These are phyloP conservation scores for Erynnis tages DNA, from an alignment of 2,888 invertebrate species.

Conservation along the genomic window DNA sequence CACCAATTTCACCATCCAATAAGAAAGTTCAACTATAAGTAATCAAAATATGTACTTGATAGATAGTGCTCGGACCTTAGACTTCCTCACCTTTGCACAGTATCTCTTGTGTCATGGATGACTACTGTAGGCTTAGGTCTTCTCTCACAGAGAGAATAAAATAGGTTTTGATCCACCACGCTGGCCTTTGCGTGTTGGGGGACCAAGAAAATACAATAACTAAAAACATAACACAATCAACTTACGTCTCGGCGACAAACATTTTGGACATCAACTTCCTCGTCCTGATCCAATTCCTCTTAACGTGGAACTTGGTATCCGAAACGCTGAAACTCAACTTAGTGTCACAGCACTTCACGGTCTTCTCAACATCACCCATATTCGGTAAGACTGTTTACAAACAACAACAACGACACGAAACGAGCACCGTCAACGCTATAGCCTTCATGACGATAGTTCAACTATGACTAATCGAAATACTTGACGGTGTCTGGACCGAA, in stretches of 20 bases:
- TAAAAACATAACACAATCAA: not conserved
- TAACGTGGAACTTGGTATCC: constrained; percentile 50
- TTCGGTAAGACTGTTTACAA: constrained; percentile 2
- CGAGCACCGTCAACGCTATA: not conserved
- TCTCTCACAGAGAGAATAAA: no score
- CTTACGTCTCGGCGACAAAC: constrained; percentile 59
- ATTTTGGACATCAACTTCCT: constrained; percentile 53
- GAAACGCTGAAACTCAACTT: constrained; percentile 43
- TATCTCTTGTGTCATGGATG: no score
- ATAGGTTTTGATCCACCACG: no score
- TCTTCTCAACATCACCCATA: constrained; percentile 39
- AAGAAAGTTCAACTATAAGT: no score
- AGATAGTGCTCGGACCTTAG: no score
- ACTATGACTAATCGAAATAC: constrained; percentile 37
- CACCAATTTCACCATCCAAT: no score
- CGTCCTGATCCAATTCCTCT: constrained; percentile 56
- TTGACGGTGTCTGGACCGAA: constrained; percentile 35
- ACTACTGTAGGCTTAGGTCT: no score
- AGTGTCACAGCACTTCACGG: constrained; percentile 52
- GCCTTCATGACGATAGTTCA: constrained; percentile 35
- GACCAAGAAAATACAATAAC: no score
- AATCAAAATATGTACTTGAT: no score
- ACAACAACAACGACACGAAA: not conserved
- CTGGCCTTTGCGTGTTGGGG: no score
- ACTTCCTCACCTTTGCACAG: no score